These are phyloP conservation scores for Mallotus villosus DNA, from an alignment of 2,797 vertebrate genomes.

Conservation along the genomic window DNA sequence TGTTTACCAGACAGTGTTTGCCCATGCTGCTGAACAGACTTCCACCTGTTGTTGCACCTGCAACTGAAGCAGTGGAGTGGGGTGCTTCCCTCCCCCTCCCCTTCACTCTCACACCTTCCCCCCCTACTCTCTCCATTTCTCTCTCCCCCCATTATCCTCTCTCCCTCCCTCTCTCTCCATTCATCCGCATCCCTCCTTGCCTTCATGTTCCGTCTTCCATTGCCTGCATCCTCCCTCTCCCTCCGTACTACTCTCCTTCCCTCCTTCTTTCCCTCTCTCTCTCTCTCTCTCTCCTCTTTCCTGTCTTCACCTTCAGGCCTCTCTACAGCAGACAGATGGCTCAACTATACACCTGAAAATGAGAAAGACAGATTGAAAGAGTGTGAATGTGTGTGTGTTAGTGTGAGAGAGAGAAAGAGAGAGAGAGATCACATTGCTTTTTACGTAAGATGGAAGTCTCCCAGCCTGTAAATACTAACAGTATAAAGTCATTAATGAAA, in stretches of 20 bases:
- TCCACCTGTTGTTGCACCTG: not conserved
- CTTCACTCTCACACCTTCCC: not conserved
- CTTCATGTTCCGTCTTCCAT: too few species aligned
- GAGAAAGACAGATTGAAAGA: too few species aligned
- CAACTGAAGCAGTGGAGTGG: not conserved
- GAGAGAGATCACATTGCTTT: not conserved
- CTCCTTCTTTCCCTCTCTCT: not conserved
- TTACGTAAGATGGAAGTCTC: too few species aligned
- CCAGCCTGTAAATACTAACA: too few species aligned
- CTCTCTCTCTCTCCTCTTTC: not conserved
- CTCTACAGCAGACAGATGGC: too few species aligned
- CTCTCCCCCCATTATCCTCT: not conserved
- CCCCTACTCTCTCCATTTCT: not conserved
- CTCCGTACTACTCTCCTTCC: not conserved
- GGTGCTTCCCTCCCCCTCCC: not conserved
- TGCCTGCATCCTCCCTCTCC: not conserved
- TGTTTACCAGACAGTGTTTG: not conserved
- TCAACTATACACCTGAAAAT: too few species aligned
- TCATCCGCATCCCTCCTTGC: too few species aligned
- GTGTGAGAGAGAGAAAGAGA: not conserved
- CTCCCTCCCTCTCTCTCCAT: not conserved
- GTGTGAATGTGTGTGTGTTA: too few species aligned
- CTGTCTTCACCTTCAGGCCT: not conserved
- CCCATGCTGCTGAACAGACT: not conserved
- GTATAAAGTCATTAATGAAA: too few species aligned